Evolutionary conservation across 2,113 vertebrate genomes (phyloP), one percentile per base, ranked within the genome.

Genomic region (Rhodinocichla rosea): DNA sequence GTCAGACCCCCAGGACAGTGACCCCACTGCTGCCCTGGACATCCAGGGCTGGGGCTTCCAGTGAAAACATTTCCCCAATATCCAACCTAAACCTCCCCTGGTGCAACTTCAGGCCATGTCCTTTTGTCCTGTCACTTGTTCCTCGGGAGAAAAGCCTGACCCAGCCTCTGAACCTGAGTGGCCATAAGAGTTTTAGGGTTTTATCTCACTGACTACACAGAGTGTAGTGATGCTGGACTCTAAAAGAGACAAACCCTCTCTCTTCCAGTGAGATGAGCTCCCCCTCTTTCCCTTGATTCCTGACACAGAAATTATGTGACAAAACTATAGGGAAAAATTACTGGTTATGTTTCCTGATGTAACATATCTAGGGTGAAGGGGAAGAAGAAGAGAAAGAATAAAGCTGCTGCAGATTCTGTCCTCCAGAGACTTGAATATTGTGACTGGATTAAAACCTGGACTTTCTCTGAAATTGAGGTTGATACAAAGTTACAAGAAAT

Each of bases 131-230:
- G 32, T 33, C 67, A 10, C 35, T 37, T 16, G 50, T 16, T 57
- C 52, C 44, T 16, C 4, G 52, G 59, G 37, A 74, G 22, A 33
- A 24, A 33, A 44, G 18, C 33, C 52, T 1, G 1, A 20, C 8
- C 19, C 52, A 40, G 23, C 44, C 12, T 39, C 18, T 69, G 30
- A 69, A 37, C 5, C 3, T 5, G 18, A 56, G 49, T 0, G 28
- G 45, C 55, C 6, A 0, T 5, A 27, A 32, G 8, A 32, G 28
- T 15, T 77, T 11, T 76, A 62, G 40, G 0, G 1, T 70, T 74
- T 78, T 21, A 11, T 11, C 35, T 62, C 4, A 1, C 10, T 69
- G 49, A 39, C 40, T 65, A 23, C 49, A 56, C 4, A 55, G 44
- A 22, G 22, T 12, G n/a, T 2, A 22, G 47, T 24, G 47, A 90